These are phyloP conservation scores for Euura lappo DNA, from an alignment of 1,140 invertebrate species.

Conservation along the genomic window DNA sequence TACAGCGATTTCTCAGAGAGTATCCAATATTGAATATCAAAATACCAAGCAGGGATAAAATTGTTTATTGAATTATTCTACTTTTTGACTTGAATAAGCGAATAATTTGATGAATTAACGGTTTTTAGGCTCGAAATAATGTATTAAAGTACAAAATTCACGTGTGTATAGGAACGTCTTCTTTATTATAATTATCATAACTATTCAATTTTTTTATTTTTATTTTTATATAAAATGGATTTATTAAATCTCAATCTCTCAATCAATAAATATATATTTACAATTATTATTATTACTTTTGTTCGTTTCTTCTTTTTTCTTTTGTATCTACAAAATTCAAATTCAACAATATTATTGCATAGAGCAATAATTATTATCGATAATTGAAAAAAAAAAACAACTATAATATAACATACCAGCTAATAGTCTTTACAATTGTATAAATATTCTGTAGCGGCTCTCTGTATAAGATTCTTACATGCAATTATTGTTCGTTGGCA, in stretches of 20 bases:
- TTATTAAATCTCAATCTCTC: conserved; percentile 9
- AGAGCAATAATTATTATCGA: no score
- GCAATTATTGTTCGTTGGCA: neutral
- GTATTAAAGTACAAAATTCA: no score
- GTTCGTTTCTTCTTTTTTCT: no score
- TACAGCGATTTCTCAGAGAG: no score
- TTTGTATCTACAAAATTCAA: conserved; percentile 7
- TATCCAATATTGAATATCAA: no score
- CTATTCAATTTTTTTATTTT: neutral
- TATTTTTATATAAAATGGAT: neutral
- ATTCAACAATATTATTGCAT: neutral
- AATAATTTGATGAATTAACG: no score
- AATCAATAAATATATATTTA: conserved; percentile 18
- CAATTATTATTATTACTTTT: neutral
- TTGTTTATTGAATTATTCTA: no score
- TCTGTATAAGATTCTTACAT: neutral
- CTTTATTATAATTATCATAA: no score
- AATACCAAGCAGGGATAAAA: no score
- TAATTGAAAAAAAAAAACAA: neutral
- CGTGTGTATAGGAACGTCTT: no score
- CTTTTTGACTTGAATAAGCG: no score
- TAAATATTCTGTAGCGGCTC: neutral
- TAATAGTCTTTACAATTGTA: neutral
- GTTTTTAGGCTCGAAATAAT: no score
- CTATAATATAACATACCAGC: neutral